These are phyloP conservation scores for Drosophila navojoa DNA, from an alignment of 1,140 invertebrate species.

Conservation along the genomic window DNA sequence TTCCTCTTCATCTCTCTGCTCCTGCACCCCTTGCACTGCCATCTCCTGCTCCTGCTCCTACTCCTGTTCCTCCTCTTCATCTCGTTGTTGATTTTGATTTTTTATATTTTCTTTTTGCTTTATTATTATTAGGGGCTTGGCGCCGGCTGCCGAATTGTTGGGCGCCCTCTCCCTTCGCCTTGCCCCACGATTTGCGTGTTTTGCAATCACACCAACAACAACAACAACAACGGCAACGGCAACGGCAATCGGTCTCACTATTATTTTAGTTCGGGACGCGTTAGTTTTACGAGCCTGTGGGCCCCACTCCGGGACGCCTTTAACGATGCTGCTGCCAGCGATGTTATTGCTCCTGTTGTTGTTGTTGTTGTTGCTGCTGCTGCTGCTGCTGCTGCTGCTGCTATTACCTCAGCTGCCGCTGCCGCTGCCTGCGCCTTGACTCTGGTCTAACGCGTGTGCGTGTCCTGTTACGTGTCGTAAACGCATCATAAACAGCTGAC, in stretches of 20 bases:
- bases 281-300: conserved; percentile 39
- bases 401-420: background rate
- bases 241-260: conserved; percentile 30
- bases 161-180: conserved; percentile 16
- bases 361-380: conserved; percentile 18
- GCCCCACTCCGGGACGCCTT: conserved; percentile 15
- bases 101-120: conserved; percentile 18
- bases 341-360: background rate
- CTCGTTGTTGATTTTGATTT: conserved; percentile 4
- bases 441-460: conserved; percentile 33
- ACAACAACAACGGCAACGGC: conserved; percentile 11
- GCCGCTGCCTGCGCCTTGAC: background rate
- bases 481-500: conserved; percentile 72
- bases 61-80: no score
- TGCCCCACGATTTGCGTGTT: conserved; percentile 26
- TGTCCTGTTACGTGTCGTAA: conserved; percentile 69
- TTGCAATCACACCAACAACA: conserved; percentile 38
- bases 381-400: background rate
- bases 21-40: background rate
- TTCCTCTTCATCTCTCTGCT: conserved; percentile 38
- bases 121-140: conserved; percentile 21
- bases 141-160: conserved; percentile 40
- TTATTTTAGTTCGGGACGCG: conserved; percentile 35
- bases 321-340: conserved; percentile 30
- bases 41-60: background rate